Evolutionary conservation across 2,888 invertebrate genomes (phyloP).

Genomic region (Chloroclystis v-ata): DNA sequence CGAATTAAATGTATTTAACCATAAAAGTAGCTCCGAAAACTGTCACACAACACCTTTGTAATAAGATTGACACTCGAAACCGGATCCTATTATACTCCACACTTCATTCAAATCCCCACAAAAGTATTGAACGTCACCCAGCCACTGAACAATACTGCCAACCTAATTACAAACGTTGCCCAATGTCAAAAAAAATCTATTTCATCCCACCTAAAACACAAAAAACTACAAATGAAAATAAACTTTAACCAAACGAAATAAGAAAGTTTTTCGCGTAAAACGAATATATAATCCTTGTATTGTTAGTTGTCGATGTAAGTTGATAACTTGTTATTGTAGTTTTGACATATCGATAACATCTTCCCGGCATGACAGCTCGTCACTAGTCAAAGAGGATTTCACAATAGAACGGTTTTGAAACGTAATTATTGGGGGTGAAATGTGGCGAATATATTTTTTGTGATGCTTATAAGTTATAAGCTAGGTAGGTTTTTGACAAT

Average conservation of each 20-base stretch:
- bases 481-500: constrained; percentile 27
- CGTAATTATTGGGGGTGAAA: constrained; percentile 28
- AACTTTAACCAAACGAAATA: not conserved
- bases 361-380: constrained; percentile 20
- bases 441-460: constrained; percentile 27
- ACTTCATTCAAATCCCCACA: constrained; percentile 11
- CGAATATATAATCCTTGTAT: constrained; percentile 34
- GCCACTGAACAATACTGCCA: constrained; percentile 22
- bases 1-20: not conserved
- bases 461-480: constrained; percentile 23
- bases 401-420: constrained; percentile 19
- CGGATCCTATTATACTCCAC: constrained; percentile 2
- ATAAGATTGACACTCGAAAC: not conserved
- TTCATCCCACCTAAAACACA: constrained; percentile 13
- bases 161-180: constrained; percentile 29
- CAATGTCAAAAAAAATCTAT: constrained; percentile 27
- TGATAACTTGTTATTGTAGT: constrained; percentile 43
- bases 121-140: constrained; percentile 13
- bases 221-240: constrained; percentile 4
- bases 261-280: constrained; percentile 2
- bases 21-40: not conserved
- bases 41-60: not conserved
- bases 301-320: constrained; percentile 38
- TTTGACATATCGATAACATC: constrained; percentile 37
- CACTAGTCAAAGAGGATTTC: constrained; percentile 24